Percentiles rank a stretch among this genome's conserved stretches.
Evolutionary conservation across 2,888 invertebrate genomes (phyloP).

Genomic region (Helicoverpa assulta): DNA sequence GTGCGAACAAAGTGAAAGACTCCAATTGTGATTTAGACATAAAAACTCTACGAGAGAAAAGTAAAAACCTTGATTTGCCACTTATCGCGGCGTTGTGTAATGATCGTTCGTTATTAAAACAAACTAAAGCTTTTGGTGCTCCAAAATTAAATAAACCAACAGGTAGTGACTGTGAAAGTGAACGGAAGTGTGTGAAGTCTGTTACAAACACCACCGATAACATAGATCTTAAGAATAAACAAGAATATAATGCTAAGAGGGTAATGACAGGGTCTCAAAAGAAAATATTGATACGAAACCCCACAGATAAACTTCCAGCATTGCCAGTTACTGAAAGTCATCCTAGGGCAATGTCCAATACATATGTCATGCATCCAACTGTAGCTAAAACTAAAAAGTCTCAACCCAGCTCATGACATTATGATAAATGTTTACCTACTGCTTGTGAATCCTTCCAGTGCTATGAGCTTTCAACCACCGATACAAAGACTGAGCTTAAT

Average conservation of each 20-base stretch:
- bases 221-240: constrained; percentile 85
- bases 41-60: constrained; percentile 95
- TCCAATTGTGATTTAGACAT: constrained; percentile 92
- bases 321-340: constrained; percentile 89
- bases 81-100: constrained; percentile 98
- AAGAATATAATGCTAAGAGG: constrained; percentile 91
- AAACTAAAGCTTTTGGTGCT: constrained; percentile 96
- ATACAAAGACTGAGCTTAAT: constrained; percentile 82
- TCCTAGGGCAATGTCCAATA: constrained; percentile 92
- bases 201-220: constrained; percentile 86
- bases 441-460: constrained; percentile 89
- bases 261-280: constrained; percentile 91
- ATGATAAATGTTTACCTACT: constrained; percentile 63
- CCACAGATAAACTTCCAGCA: constrained; percentile 94
- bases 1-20: constrained; percentile 81
- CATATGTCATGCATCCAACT: constrained; percentile 91
- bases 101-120: constrained; percentile 96
- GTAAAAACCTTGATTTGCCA: constrained; percentile 96
- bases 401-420: constrained; percentile 85
- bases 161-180: constrained; percentile 85
- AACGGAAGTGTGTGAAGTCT: constrained; percentile 83
- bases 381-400: constrained; percentile 83
- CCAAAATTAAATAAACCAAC: constrained; percentile 90
- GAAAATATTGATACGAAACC: constrained; percentile 91
- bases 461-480: constrained; percentile 84